Conservation (phyloP, 2,113 vertebrate species). For the Mionectes macconnelli region DNA sequence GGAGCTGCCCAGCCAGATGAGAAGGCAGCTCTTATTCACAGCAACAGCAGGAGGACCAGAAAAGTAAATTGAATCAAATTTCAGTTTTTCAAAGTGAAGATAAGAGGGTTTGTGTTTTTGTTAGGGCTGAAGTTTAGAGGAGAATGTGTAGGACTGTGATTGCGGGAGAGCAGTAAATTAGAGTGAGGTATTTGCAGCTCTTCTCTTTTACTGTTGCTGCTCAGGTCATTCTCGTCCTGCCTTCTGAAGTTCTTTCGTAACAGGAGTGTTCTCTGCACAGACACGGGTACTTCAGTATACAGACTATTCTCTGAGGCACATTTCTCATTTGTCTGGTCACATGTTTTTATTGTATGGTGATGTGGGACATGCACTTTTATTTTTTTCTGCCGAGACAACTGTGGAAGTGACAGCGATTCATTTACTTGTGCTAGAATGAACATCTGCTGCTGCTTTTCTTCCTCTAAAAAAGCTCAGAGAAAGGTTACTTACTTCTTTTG, state of each 20-base stretch:
- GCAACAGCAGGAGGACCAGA: background rate
- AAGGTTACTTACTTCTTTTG: background rate
- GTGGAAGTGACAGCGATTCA: background rate
- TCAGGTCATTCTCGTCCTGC: background rate
- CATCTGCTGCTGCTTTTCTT: background rate
- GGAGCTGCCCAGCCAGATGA: background rate
- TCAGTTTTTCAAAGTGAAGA: background rate
- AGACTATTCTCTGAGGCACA: background rate
- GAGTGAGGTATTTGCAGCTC: background rate
- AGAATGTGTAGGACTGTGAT: background rate
- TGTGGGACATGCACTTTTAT: background rate
- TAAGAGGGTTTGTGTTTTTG: background rate
- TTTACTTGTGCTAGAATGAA: background rate
- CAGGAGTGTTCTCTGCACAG: background rate
- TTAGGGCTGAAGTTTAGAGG: background rate
- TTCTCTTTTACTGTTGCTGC: background rate
- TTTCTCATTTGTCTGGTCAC: background rate
- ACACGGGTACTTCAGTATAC: background rate
- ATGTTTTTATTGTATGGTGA: background rate
- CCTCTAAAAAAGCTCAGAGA: background rate
- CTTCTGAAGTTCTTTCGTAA: background rate
- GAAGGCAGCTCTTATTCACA: background rate
- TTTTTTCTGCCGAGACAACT: background rate
- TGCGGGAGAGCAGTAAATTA: background rate
- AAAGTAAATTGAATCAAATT: background rate